A percentile compares a stretch with the other conserved stretches of the same genome.
phyloP scores from a whole-genome alignment of 2,113 vertebrate genomes.

The Ammodytes marinus region DNA sequence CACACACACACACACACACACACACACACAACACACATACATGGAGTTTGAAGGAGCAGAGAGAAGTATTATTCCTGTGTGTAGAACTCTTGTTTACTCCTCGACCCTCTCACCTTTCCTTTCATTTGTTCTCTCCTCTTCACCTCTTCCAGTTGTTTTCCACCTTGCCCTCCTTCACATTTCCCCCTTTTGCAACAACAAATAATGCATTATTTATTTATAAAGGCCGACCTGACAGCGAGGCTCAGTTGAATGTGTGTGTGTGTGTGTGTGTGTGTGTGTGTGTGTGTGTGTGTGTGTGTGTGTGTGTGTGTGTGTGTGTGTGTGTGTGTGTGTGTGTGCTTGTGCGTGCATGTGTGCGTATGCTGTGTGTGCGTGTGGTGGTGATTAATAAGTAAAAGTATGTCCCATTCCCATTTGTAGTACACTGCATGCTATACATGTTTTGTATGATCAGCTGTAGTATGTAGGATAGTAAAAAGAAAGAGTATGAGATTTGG shows the following conservation, averaged over 20 bases:
- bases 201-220: constrained; percentile 22
- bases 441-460: no score
- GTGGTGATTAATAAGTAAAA: background rate
- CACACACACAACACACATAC: no score
- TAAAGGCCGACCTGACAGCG: constrained; percentile 3
- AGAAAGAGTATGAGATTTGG: no score
- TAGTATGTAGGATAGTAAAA: no score
- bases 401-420: no score
- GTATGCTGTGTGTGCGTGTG: background rate
- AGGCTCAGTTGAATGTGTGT: background rate
- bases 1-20: no score
- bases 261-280: background rate
- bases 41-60: background rate
- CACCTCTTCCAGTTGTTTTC: background rate
- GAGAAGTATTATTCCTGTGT: background rate
- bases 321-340: background rate
- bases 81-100: background rate
- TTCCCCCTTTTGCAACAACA: background rate
- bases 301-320: background rate
- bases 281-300: background rate
- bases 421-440: no score
- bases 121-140: background rate
- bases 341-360: background rate
- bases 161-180: background rate
- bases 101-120: background rate